A percentile compares a stretch with the other conserved stretches of the same genome.
phyloP scores from a whole-genome alignment of 2,797 vertebrate species.

The Sebastes minor region DNA sequence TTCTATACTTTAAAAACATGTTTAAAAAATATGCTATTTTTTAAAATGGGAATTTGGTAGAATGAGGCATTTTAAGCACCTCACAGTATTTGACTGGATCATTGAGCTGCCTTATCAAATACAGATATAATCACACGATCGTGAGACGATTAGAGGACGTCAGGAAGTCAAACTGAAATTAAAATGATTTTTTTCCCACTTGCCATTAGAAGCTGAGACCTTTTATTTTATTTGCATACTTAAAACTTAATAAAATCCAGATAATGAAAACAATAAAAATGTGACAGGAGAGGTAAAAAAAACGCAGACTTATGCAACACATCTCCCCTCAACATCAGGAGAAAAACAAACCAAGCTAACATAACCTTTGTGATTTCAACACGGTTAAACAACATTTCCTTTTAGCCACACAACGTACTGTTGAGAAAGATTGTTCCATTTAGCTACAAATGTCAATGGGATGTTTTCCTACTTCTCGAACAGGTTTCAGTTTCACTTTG shows the following conservation, averaged over 20 bases:
- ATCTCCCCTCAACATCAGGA: too few relatives aligned
- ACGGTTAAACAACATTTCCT: not conserved
- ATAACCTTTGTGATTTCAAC: not conserved
- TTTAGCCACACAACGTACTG: not conserved
- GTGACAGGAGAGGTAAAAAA: too few relatives aligned
- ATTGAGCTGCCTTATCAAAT: not conserved
- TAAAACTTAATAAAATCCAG: too few relatives aligned
- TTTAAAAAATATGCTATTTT: not conserved
- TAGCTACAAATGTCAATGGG: not conserved
- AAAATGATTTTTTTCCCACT: not conserved
- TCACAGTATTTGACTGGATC: not conserved
- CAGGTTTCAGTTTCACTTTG: not conserved
- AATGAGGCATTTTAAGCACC: not conserved
- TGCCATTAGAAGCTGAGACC: not conserved
- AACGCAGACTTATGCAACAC: too few relatives aligned
- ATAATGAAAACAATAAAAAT: too few relatives aligned
- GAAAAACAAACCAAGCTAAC: too few relatives aligned
- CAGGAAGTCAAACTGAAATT: not conserved
- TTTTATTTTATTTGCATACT: not conserved
- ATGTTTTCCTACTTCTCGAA: not conserved
- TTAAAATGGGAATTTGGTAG: not conserved
- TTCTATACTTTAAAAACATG: not conserved
- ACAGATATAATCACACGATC: conserved; percentile 5
- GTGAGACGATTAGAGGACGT: not conserved
- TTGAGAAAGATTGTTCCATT: too few relatives aligned